Percentiles rank a stretch among this genome's conserved stretches.
Evolutionary conservation across 2,888 invertebrate species (phyloP).

Genomic region (Tuta absoluta): DNA sequence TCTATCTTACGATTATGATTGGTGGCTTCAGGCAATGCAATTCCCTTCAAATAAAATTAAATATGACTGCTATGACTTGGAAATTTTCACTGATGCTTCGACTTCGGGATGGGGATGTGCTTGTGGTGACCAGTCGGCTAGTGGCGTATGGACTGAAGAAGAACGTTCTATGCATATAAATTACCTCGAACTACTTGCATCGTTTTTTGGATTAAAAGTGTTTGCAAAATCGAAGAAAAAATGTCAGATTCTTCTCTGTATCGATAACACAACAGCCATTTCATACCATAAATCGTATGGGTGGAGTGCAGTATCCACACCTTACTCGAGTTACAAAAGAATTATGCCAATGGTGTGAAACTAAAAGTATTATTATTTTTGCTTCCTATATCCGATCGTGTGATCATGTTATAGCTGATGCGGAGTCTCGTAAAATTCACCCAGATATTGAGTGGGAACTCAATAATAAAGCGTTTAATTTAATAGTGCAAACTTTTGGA

Average conservation of each 20-base stretch:
- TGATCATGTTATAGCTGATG: conserved; percentile 1
- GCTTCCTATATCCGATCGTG: no score
- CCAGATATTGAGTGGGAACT: conserved; percentile 28
- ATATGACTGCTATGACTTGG: no score
- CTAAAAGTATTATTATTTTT: no score
- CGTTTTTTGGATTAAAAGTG: conserved; percentile 31
- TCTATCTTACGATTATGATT: no score
- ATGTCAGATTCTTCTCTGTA: conserved; percentile 22
- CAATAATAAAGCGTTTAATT: no score
- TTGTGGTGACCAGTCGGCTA: conserved; percentile 27
- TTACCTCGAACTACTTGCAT: conserved; percentile 31
- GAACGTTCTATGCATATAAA: conserved; percentile 33
- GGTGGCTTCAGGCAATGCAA: no score
- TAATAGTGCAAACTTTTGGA: not conserved
- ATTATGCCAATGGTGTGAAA: no score
- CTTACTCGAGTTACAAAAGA: no score
- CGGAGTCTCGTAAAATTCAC: not conserved
- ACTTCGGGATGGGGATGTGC: conserved; percentile 34
- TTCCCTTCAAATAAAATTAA: no score
- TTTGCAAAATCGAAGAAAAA: no score
- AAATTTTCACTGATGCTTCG: conserved; percentile 33
- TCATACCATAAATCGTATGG: conserved; percentile 24
- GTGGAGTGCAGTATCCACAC: not conserved
- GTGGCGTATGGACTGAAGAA: conserved; percentile 29
- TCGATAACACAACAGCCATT: conserved; percentile 35